Conservation (phyloP, 2,888 invertebrate genomes). For the Zeuzera pyrina region DNA sequence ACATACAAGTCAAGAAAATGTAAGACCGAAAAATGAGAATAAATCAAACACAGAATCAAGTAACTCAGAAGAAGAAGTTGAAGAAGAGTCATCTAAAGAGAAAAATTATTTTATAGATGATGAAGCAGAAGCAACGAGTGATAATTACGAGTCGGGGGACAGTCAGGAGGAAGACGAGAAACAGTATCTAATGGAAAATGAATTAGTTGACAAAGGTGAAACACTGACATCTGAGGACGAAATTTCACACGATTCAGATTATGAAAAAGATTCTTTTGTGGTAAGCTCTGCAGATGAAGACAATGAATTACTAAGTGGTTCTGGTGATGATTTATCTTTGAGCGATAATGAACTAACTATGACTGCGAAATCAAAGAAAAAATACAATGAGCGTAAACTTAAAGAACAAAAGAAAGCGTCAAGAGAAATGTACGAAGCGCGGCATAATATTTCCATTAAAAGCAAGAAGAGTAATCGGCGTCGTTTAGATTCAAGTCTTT, state of each 20-base stretch:
- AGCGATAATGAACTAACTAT: conserved; percentile 57
- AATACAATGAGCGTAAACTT: conserved; percentile 48
- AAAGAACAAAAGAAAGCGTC: conserved; percentile 61
- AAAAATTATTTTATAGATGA: conserved; percentile 34
- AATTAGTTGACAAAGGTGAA: conserved; percentile 63
- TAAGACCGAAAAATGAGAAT: conserved; percentile 16
- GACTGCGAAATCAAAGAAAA: conserved; percentile 53
- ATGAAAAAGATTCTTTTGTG: conserved; percentile 70
- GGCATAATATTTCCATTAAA: conserved; percentile 33
- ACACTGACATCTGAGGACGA: conserved; percentile 64
- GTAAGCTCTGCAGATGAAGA: conserved; percentile 66
- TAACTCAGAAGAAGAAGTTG: conserved; percentile 14
- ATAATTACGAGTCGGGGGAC: conserved; percentile 61
- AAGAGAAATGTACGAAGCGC: conserved; percentile 56
- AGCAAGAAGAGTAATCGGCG: conserved; percentile 28
- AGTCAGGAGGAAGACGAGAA: conserved; percentile 63
- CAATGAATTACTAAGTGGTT: conserved; percentile 48
- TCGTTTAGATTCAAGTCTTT: conserved; percentile 32
- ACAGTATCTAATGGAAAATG: conserved; percentile 60
- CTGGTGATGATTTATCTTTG: conserved; percentile 57
- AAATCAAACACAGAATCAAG: conserved; percentile 16
- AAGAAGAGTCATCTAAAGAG: conserved; percentile 19
- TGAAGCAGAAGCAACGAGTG: conserved; percentile 53
- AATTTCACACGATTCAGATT: conserved; percentile 53
- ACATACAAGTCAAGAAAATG: background rate